These are phyloP conservation scores for Branchellion lobata DNA, from an alignment of 2,888 invertebrate species.

Conservation along the genomic window DNA sequence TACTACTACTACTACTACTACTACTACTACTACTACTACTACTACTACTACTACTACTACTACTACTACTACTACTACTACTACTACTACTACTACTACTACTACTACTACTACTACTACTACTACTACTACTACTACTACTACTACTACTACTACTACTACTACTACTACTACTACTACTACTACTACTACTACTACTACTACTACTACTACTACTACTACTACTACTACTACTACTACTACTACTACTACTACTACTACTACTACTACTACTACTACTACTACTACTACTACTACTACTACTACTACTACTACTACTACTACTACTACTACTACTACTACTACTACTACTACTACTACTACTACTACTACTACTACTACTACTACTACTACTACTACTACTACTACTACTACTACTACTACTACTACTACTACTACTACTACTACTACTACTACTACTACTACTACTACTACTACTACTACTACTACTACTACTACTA, in stretches of 20 bases:
- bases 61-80: constrained; percentile 7
- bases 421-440: constrained; percentile 3
- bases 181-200: background rate
- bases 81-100: constrained; percentile 7
- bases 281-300: constrained; percentile 3
- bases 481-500: constrained; percentile 3
- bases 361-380: constrained; percentile 3
- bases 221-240: background rate
- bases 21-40: constrained; percentile 3
- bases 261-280: constrained; percentile 1
- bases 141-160: too few species aligned
- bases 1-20: constrained; percentile 2
- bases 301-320: constrained; percentile 3
- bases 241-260: background rate
- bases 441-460: constrained; percentile 1
- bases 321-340: constrained; percentile 1
- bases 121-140: background rate
- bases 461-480: constrained; percentile 3
- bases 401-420: constrained; percentile 3
- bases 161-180: background rate
- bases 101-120: constrained; percentile 7
- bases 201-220: background rate
- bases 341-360: constrained; percentile 3
- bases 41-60: constrained; percentile 7
- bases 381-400: constrained; percentile 1